Base-by-base conservation (phyloP, 2,888 invertebrate genomes). In the Sturmia bella region DNA sequence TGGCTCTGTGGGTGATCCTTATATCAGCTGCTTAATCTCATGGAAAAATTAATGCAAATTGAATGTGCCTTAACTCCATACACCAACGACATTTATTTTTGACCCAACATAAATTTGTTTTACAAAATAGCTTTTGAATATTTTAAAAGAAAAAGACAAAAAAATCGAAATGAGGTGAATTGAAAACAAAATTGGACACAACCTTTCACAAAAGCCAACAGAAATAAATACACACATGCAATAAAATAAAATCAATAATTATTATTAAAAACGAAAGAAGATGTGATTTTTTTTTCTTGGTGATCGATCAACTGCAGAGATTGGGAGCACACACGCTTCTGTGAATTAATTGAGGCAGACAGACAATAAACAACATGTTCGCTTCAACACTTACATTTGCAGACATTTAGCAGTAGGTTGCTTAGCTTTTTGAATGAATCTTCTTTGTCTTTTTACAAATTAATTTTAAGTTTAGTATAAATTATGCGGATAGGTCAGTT, bases 401-500 rank as follows among this genome's bases (percentile, higher is more conserved):
- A 19, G 0, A 2, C 12, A 24, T 37, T 52, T 43, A n/a, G n/a
- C n/a, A n/a, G 11, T 21, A 15, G 37, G n/a, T 54, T 56, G 43
- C 45, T 68, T 64, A 64, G 70, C 12, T 70, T 70, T 68, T 15
- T 70, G 50, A 77, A 77, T 78, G 74, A 69, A 59, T 64, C 37
- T 59, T 64, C 27, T 61, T 48, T 37, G 2, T 3, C 48, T 24
- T 75, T 66, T 15, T 27, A 9, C 9, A 32, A 43, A 50, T 27
- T 45, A 52, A 73, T 83, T 24, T 24, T 13, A 64, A 84, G 83
- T 85, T 85, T 69, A 85, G 87, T 89, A 89, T 89, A 89, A 89
- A 89, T 87, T 86, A 85, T 86, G 87, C 85, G 84, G 85, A 81
- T 79, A 85, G 86, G 85, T 87, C 87, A 87, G 83, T 80, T 83